phyloP scores from a whole-genome alignment of 2,797 vertebrate genomes.

The Poecilia gillii region DNA sequence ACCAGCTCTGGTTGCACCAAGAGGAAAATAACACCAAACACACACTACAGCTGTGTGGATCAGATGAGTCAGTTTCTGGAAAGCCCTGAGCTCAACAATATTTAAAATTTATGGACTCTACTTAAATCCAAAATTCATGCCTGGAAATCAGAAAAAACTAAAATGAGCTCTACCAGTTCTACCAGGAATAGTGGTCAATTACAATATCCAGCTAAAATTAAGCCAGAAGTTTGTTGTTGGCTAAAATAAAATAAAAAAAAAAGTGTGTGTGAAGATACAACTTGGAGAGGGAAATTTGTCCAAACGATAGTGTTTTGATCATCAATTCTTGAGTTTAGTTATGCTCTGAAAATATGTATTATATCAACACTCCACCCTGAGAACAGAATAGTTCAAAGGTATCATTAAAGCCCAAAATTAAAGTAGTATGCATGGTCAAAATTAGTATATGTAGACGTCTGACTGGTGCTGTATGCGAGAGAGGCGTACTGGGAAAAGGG shows the following conservation, averaged over 20 bases:
- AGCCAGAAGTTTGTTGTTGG: not conserved
- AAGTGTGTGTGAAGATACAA: not conserved
- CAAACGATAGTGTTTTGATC: not conserved
- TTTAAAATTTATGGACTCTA: constrained; percentile 2
- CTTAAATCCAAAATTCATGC: not conserved
- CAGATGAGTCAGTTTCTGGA: constrained; percentile 2
- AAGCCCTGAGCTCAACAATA: not conserved
- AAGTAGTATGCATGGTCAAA: not conserved
- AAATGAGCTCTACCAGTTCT: not conserved
- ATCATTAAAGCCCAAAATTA: not conserved
- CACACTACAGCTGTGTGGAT: not conserved
- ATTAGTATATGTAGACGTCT: not conserved
- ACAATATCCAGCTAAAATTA: not conserved
- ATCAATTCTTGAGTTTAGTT: not conserved
- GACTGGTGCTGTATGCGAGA: constrained; percentile 6
- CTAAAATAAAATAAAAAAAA: not conserved
- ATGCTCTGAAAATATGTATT: not conserved
- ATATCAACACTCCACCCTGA: not conserved
- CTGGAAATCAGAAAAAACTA: not conserved
- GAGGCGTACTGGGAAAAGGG: constrained; percentile 47
- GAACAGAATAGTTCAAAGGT: not conserved
- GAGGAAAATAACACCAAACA: not conserved
- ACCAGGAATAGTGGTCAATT: not conserved
- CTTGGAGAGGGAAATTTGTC: not conserved
- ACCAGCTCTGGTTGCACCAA: not conserved